Evolutionary conservation across 2,113 vertebrate species (phyloP), one percentile per base, ranked within the genome.

Genomic region (Campylomormyrus tamandua): DNA sequence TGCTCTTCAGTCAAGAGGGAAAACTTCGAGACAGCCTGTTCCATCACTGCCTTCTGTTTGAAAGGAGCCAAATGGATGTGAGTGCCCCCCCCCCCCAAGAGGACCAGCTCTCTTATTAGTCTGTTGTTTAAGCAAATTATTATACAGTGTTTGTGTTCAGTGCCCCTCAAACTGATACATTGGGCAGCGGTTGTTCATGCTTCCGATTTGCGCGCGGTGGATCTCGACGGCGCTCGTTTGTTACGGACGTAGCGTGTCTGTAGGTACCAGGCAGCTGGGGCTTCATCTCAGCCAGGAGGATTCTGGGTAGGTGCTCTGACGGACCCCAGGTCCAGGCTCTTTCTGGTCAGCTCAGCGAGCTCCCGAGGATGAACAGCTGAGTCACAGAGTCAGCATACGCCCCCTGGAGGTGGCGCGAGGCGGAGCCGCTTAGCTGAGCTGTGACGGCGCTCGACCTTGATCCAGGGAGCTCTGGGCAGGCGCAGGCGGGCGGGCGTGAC

Each of bases 1-100:
- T 42, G 52, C 86, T 87, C 86, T 48, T 56, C 86, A 39, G 86
- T 87, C 86, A 87, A 53, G 86, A 58, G 86, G 85, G 86, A 87
- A 87, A 87, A 87, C 86, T 87, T 87, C 17, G 86, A 58, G 86
- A 58, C 52, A 58, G 39, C 52, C 84, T 52, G 84, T 53, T 87
- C 49, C 49, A 6, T 87, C 11, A 11, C 84, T 35, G 48, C 84
- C 84, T 87, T 87, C 52, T 56, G 49, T 52, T 87, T 87, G 11
- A 87, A 42, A 35, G 35, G 5, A 58, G 27, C 27, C 52, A 21
- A 58, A 53, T 42, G 21, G 6, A 58, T 24, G 24, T n/a, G 56
- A 8, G 8, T 62, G 49, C 24, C 24, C 58, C 21, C 27, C 49
- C 49, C 4, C 49, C 49, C 4, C 35, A 19, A 39, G 86, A 87